phyloP scores from a whole-genome alignment of 2,797 vertebrate genomes.

The Tinamus major region DNA sequence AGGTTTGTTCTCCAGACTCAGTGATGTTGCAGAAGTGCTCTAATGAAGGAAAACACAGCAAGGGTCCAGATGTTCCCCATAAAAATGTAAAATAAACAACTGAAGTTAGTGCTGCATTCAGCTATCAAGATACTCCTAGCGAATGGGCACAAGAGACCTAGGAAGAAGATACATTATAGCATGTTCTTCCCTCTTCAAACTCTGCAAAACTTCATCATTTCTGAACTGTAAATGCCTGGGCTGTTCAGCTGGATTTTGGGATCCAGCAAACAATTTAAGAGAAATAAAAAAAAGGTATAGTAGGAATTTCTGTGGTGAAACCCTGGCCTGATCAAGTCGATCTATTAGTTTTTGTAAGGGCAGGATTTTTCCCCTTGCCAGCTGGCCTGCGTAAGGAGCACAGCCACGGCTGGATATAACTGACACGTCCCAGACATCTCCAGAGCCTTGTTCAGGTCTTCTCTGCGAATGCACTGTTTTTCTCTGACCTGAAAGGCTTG shows the following conservation, averaged over 20 bases:
- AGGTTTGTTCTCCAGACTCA: neutral
- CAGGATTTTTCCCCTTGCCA: neutral
- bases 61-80: neutral
- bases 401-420: neutral
- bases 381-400: neutral
- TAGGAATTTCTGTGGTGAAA: neutral
- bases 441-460: neutral
- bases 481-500: neutral
- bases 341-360: neutral
- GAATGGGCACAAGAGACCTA: neutral
- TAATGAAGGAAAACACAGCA: neutral
- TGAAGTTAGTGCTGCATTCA: neutral
- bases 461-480: neutral
- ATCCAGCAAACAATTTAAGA: neutral
- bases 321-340: neutral
- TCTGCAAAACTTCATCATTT: neutral
- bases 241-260: neutral
- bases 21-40: neutral
- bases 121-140: neutral
- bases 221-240: neutral
- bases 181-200: neutral
- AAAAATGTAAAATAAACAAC: neutral
- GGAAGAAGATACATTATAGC: neutral
- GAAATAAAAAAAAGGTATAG: neutral
- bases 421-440: neutral